Evolutionary conservation across 2,888 invertebrate genomes (phyloP).

Genomic region (Abscondita cerata): DNA sequence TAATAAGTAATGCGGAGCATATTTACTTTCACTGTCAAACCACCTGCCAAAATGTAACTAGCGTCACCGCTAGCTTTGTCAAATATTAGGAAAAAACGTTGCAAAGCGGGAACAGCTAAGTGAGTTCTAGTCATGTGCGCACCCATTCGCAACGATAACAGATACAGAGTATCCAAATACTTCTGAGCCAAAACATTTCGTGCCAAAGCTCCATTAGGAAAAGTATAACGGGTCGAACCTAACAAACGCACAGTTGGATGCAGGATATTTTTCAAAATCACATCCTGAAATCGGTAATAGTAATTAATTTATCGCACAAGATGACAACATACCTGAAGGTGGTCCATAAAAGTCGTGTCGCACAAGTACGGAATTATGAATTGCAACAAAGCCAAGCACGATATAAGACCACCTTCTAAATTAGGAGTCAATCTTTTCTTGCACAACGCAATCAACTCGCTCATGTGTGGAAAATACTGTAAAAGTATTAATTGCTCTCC

Average conservation of each 20-base stretch:
- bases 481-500: slow-evolving; percentile 87
- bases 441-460: slow-evolving; percentile 82
- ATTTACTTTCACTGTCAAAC: slow-evolving; percentile 20
- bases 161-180: slow-evolving; percentile 80
- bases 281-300: slow-evolving; percentile 83
- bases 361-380: slow-evolving; percentile 82
- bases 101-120: slow-evolving; percentile 72
- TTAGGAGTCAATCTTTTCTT: slow-evolving; percentile 81
- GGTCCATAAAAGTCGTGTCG: slow-evolving; percentile 86
- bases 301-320: too few species aligned
- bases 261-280: slow-evolving; percentile 81
- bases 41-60: slow-evolving; percentile 47
- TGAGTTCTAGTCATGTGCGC: slow-evolving; percentile 79
- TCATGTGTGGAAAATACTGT: slow-evolving; percentile 90
- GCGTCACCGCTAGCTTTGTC: slow-evolving; percentile 71
- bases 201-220: slow-evolving; percentile 81
- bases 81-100: slow-evolving; percentile 81
- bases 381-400: slow-evolving; percentile 80
- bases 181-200: slow-evolving; percentile 81
- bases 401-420: slow-evolving; percentile 88
- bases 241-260: slow-evolving; percentile 83
- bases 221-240: slow-evolving; percentile 78
- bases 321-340: slow-evolving; percentile 77
- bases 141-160: slow-evolving; percentile 78
- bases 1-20: too few species aligned